A percentile compares a stretch with the other conserved stretches of the same genome.
Conservation (phyloP, 2,797 vertebrate genomes). For the Microhierax caerulescens region DNA sequence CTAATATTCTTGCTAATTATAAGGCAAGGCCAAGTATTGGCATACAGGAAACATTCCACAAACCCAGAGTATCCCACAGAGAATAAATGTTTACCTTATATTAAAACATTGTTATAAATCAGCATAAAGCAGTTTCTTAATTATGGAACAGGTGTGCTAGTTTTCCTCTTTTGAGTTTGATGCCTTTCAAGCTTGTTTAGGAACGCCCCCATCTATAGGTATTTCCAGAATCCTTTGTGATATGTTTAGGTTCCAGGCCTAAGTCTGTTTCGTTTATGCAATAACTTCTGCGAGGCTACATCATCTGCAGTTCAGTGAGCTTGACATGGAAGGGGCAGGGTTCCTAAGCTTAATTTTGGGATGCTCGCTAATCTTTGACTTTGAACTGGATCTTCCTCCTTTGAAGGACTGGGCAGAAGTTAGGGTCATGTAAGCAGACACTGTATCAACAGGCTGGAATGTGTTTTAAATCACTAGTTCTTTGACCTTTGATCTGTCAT, state of each 20-base stretch:
- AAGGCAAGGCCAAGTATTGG: background rate
- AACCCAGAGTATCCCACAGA: background rate
- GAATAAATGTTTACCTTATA: background rate
- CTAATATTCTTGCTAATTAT: background rate
- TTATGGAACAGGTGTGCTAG: background rate
- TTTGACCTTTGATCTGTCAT: conserved; percentile 62
- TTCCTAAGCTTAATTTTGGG: background rate
- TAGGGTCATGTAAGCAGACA: conserved; percentile 39
- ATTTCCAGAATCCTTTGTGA: background rate
- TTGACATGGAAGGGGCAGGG: background rate
- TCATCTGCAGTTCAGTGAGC: background rate
- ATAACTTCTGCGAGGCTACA: background rate
- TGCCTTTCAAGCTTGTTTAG: background rate
- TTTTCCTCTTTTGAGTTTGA: background rate
- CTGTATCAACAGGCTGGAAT: conserved; percentile 50
- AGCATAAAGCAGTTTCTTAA: background rate
- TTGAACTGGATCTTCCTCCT: conserved; percentile 27
- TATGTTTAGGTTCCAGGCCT: background rate
- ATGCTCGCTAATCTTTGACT: conserved; percentile 29
- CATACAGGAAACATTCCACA: background rate
- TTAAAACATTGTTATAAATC: background rate
- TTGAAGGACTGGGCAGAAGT: conserved; percentile 5
- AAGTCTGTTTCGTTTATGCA: background rate
- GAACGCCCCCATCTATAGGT: background rate
- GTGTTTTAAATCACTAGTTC: conserved; percentile 56